Percentiles rank a stretch among this genome's conserved stretches.
These are phyloP conservation scores for Rhopalosiphum padi DNA, from an alignment of 1,140 invertebrate genomes.

Conservation along the genomic window DNA sequence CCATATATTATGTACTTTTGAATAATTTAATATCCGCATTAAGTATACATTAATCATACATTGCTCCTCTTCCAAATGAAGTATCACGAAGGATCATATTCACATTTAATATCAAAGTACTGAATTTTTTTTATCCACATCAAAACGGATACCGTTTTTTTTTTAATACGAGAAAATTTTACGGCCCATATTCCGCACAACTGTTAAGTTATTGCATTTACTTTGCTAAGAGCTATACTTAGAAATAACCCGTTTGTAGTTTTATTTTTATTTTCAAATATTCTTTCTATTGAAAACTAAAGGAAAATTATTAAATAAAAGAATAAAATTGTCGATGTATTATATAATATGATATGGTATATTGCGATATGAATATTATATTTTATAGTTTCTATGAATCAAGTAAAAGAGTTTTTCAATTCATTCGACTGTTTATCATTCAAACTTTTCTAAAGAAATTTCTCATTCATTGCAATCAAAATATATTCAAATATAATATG, in stretches of 20 bases:
- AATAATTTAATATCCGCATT: conserved; percentile 32
- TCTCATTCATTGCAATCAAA: not conserved
- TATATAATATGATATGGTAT: not conserved
- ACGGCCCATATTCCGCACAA: not conserved
- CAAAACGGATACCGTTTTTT: not conserved
- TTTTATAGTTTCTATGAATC: not conserved
- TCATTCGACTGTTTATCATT: not conserved
- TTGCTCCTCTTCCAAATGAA: not conserved
- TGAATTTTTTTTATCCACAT: not conserved
- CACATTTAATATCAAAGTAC: not conserved
- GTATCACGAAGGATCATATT: not conserved
- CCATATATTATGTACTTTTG: conserved; percentile 11
- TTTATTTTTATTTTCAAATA: not conserved
- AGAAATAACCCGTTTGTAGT: not conserved
- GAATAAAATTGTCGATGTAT: not conserved
- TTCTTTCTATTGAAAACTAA: not conserved
- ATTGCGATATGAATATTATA: not conserved
- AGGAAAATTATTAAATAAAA: conserved; percentile 30
- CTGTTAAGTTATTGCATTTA: not conserved
- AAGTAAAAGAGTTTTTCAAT: not conserved
- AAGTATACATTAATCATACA: not conserved
- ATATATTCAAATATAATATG: not conserved
- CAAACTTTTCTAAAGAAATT: not conserved
- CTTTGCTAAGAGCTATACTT: not conserved
- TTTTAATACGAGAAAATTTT: not conserved